These are phyloP conservation scores for Tragulus kanchil DNA, from an alignment of 2,113 vertebrate genomes.

Conservation along the genomic window DNA sequence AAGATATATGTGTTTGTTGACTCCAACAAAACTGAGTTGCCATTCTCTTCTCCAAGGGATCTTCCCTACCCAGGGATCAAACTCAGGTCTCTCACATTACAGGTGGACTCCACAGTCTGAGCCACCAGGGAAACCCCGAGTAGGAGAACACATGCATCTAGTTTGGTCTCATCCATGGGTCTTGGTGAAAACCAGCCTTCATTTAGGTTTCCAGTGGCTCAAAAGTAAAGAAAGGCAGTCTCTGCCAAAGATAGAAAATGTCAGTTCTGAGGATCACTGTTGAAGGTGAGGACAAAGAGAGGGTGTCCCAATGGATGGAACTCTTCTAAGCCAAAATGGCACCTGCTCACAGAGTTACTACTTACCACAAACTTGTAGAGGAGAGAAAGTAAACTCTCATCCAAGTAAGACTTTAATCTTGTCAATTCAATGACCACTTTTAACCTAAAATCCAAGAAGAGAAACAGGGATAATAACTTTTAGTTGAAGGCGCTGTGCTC, in stretches of 20 bases:
- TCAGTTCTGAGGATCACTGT: neutral
- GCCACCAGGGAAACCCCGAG: neutral
- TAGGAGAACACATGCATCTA: neutral
- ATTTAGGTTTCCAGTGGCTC: neutral
- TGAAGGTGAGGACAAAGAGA: neutral
- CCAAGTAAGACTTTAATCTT: neutral
- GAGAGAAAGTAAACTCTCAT: neutral
- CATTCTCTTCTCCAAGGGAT: neutral
- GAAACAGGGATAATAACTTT: constrained; percentile 2
- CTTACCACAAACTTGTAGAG: neutral
- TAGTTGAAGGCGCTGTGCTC: neutral
- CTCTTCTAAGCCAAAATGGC: neutral
- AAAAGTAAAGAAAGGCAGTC: neutral
- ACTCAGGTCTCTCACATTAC: accelerated
- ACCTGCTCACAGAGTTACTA: neutral
- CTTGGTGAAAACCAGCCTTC: neutral
- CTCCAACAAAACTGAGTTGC: neutral
- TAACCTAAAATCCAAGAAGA: constrained; percentile 3
- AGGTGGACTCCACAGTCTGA: neutral
- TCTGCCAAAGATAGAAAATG: neutral
- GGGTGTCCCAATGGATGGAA: neutral
- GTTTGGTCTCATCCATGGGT: neutral
- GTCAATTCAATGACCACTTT: neutral
- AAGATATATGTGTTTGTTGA: neutral
- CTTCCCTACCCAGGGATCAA: neutral